phyloP scores from a whole-genome alignment of 2,113 vertebrate species.

The Catharus bicknelli region DNA sequence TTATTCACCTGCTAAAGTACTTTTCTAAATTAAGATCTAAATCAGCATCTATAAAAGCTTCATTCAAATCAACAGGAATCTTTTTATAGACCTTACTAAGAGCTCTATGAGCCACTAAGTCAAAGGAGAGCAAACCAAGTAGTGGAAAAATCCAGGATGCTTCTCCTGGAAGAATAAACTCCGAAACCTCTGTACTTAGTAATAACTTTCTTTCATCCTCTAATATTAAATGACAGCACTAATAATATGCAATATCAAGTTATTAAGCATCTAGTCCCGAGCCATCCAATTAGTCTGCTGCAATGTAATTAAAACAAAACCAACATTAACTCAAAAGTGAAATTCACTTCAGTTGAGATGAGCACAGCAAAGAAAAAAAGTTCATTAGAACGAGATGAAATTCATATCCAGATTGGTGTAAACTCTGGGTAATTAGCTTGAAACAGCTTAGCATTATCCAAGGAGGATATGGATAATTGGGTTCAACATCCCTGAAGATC shows the following conservation, averaged over 20 bases:
- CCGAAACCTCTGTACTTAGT: not conserved
- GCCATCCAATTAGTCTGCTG: constrained; percentile 54
- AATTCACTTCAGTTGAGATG: constrained; percentile 21
- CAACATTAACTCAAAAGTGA: constrained; percentile 49
- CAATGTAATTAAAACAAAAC: constrained; percentile 64
- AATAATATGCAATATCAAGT: constrained; percentile 56
- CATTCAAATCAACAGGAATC: not conserved
- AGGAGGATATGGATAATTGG: constrained; percentile 69
- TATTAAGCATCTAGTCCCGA: constrained; percentile 59
- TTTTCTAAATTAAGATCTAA: constrained; percentile 32
- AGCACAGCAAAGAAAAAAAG: constrained; percentile 48
- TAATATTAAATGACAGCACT: constrained; percentile 54
- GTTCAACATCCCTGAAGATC: constrained; percentile 69
- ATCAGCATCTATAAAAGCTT: constrained; percentile 38
- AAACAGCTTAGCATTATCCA: constrained; percentile 66
- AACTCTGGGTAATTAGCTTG: constrained; percentile 66
- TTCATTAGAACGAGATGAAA: constrained; percentile 61
- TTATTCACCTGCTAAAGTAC: constrained; percentile 33
- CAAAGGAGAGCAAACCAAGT: not conserved
- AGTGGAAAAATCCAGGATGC: not conserved
- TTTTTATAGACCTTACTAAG: constrained; percentile 22
- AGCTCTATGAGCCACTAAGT: not conserved
- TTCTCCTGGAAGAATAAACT: constrained; percentile 12
- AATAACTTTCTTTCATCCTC: constrained; percentile 31
- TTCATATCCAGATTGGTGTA: constrained; percentile 62